Percentiles rank a stretch among this genome's conserved stretches.
phyloP scores from a whole-genome alignment of 1,140 invertebrate genomes.

The Limonius californicus region DNA sequence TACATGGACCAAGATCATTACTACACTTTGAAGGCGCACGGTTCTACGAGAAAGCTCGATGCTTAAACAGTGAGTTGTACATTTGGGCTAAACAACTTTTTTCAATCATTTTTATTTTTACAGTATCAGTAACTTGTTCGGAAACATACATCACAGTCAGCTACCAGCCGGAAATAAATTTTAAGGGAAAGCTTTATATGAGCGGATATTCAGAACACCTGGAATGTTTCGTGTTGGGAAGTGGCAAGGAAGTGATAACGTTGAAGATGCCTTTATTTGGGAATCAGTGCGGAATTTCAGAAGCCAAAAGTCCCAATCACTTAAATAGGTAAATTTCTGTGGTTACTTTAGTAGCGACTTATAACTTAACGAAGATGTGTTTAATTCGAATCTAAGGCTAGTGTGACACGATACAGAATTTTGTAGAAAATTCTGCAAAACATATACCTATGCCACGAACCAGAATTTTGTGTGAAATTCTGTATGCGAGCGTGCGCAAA shows the following conservation, averaged over 20 bases:
- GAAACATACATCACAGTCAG: slow-evolving; percentile 53
- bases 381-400: too few relatives aligned
- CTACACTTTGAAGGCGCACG: slow-evolving; percentile 37
- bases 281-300: slow-evolving; percentile 36
- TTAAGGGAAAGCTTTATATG: slow-evolving; percentile 58
- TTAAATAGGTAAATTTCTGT: background rate
- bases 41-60: slow-evolving; percentile 51
- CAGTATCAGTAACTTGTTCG: slow-evolving; percentile 58
- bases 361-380: background rate
- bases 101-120: slow-evolving; percentile 39
- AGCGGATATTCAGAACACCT: slow-evolving; percentile 54
- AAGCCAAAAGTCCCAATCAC: slow-evolving; percentile 27
- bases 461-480: too few relatives aligned
- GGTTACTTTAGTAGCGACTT: background rate
- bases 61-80: slow-evolving; percentile 48
- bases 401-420: too few relatives aligned
- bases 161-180: slow-evolving; percentile 54
- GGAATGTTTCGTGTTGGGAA: slow-evolving; percentile 48
- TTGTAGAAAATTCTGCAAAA: too few relatives aligned
- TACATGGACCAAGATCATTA: slow-evolving; percentile 49
- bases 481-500: too few relatives aligned
- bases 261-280: slow-evolving; percentile 33
- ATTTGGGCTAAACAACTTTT: background rate
- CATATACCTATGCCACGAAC: too few relatives aligned
- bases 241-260: slow-evolving; percentile 26